phyloP scores from a whole-genome alignment of 2,113 vertebrate genomes.

The Strix aluco region DNA sequence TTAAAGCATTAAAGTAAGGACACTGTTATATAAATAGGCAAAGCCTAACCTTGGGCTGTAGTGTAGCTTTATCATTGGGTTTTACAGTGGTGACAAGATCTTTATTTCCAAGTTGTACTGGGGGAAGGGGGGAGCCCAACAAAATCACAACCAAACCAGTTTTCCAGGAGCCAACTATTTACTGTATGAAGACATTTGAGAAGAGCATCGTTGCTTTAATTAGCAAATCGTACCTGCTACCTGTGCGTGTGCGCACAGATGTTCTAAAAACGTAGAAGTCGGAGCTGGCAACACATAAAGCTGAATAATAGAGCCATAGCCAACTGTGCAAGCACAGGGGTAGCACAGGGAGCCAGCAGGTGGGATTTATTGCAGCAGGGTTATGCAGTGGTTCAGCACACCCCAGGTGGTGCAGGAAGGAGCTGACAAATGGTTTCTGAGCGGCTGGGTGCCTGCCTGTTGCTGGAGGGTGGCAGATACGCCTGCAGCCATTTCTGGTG shows the following conservation, averaged over 20 bases:
- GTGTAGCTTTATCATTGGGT: background rate
- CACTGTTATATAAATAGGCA: background rate
- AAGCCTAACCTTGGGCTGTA: background rate
- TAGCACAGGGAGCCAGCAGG: background rate
- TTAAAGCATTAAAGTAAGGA: background rate
- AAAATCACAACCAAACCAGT: background rate
- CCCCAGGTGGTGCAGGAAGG: background rate
- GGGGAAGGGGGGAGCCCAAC: background rate
- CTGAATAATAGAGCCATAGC: background rate
- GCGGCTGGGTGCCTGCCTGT: background rate
- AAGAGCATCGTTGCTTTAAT: background rate
- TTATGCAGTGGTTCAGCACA: background rate
- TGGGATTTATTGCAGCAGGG: background rate
- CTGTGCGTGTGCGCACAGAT: rapidly evolving
- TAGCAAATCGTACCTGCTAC: background rate
- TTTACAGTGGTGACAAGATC: background rate
- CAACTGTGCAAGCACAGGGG: background rate
- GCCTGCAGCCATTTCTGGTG: background rate
- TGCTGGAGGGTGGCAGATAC: background rate
- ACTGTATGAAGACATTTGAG: background rate
- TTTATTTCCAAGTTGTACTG: background rate
- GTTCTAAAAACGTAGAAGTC: background rate
- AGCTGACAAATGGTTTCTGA: background rate
- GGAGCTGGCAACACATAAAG: background rate
- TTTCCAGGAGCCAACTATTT: background rate